A percentile compares a stretch with the other conserved stretches of the same genome.
Evolutionary conservation across 2,113 vertebrate species (phyloP).

Genomic region (Apodemus sylvaticus): DNA sequence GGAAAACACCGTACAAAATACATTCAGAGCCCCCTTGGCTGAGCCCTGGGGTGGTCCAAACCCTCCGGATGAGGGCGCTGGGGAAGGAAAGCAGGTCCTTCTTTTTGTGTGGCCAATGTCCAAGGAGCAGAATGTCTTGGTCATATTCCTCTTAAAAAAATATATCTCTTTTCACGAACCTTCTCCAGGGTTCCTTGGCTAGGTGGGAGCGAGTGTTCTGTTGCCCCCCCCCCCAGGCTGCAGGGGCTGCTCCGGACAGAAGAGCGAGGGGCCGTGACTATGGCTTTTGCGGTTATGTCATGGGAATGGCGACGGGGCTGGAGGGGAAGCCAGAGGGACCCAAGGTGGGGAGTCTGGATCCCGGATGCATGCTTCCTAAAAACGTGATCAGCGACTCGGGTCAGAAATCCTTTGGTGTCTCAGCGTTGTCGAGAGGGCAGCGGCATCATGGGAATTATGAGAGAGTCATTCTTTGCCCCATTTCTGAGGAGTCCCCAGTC

Average conservation of each 20-base stretch:
- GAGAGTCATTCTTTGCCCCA: rapidly evolving
- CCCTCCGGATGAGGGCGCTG: background rate
- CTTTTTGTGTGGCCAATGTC: background rate
- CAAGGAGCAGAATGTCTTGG: background rate
- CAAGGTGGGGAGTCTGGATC: background rate
- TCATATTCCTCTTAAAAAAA: constrained; percentile 83
- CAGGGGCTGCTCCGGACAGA: constrained; percentile 50
- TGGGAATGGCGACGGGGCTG: background rate
- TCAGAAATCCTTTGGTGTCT: constrained; percentile 75
- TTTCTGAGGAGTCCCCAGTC: background rate
- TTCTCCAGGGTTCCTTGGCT: constrained; percentile 62
- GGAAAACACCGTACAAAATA: constrained; percentile 70
- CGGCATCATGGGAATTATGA: too few relatives aligned
- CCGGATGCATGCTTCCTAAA: background rate
- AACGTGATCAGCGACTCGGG: background rate
- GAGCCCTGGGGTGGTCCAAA: background rate
- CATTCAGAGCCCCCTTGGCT: constrained; percentile 66
- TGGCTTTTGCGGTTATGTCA: constrained; percentile 83
- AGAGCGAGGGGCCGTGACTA: constrained; percentile 77
- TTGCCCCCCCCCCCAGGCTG: background rate
- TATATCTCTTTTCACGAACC: constrained; percentile 82
- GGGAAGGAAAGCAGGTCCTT: background rate
- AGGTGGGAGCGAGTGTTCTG: background rate
- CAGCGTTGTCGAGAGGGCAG: background rate
- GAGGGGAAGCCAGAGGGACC: background rate